Base-by-base conservation (phyloP, 2,888 invertebrate genomes). In the Pyrocoelia pectoralis region DNA sequence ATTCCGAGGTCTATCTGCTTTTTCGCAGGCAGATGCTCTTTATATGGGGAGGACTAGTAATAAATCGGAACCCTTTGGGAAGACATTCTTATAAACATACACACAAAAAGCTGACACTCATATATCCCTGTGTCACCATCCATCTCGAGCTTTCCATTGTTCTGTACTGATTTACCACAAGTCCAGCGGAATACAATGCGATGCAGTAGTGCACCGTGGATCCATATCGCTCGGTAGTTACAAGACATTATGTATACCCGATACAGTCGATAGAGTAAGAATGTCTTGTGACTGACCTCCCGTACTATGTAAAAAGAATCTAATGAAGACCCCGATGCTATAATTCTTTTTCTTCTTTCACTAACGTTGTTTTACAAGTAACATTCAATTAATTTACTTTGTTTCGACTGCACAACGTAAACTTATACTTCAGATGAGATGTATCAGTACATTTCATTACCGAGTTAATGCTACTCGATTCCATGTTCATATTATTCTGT, bases 21-120 rank as follows among this genome's bases (percentile, higher is more conserved):
- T 79, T 79, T 79, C 79, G 78, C 79, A 77, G 80, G 80, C 81
- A 81, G 81, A 82, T 81, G 82, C 79, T 80, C 81, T 81, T 81
- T 65, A 65, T 61, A 61, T 68, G 67, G 71, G 68, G 68, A 65
- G 69, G 67, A 68, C 69, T 65, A 66, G 69, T 69, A 73, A 74
- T 74, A 73, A 74, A 74, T 74, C 72, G 72, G 70, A 70, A 73
- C 73, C 72, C 72, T 70, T 72, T 70, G 61, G 64, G 66, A 60
- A 65, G 65, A 61, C 67, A 67, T 67, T 67, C 62, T 70, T 68
- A 68, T 70, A 68, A 70, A 68, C 68, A 70, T 65, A 72, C 69
- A 67, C 63, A 67, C 67, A 69, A 70, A 70, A 71, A 70, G 70
- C 73, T 74, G 74, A 74, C 75, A 72, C 68, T 70, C 72, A 74